Evolutionary conservation across 1,140 invertebrate species (phyloP).

Genomic region (Gryon sp.): DNA sequence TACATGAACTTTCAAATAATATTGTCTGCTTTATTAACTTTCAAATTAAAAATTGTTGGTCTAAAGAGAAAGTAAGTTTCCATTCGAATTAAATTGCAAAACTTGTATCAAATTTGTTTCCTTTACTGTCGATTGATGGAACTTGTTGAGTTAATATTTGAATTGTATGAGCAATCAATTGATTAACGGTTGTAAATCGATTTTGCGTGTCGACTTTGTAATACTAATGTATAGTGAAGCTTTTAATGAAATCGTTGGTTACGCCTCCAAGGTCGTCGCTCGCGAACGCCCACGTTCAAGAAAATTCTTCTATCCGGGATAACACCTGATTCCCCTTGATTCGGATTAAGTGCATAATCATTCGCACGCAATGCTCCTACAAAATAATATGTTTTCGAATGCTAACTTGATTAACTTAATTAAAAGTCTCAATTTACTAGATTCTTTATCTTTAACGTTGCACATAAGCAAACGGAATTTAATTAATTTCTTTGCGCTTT

Average conservation of each 20-base stretch:
- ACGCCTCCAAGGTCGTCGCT: conserved; percentile 22
- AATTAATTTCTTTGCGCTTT: neutral
- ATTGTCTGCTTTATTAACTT: too few species aligned
- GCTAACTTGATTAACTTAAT: conserved; percentile 39
- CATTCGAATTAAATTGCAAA: too few species aligned
- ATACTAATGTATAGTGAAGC: conserved; percentile 21
- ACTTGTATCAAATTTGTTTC: neutral
- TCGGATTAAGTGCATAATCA: conserved; percentile 36
- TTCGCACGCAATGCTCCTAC: conserved; percentile 39
- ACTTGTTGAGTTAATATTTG: too few species aligned
- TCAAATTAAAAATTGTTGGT: too few species aligned
- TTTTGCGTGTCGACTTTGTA: conserved; percentile 16
- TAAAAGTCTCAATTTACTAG: conserved; percentile 28
- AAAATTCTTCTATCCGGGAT: conserved; percentile 25
- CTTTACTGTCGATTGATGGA: too few species aligned
- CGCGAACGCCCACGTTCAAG: conserved; percentile 15
- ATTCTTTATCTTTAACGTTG: neutral
- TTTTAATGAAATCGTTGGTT: conserved; percentile 27
- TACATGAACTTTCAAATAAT: too few species aligned
- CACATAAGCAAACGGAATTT: neutral
- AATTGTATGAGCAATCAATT: neutral
- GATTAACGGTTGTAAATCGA: conserved; percentile 7
- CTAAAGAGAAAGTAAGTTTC: too few species aligned
- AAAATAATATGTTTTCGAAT: conserved; percentile 34
- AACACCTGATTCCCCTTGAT: conserved; percentile 39